phyloP scores from a whole-genome alignment of 64 coral and sea anemone species.

The Cladopsammia gracilis region DNA sequence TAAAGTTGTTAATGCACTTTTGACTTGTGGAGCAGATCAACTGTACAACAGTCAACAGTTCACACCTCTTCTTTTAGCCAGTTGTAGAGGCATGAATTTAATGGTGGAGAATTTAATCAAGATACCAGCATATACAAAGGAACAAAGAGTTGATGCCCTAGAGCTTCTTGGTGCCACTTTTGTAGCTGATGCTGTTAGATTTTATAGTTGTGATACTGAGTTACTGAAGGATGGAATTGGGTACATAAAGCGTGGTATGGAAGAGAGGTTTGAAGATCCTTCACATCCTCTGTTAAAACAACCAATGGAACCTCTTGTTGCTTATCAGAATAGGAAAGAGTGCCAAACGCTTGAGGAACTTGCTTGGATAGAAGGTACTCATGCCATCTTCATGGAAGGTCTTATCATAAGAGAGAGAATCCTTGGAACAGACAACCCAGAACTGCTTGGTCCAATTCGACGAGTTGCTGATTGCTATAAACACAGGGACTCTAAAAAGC shows the following conservation, averaged over 20 bases:
- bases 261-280: conserved; percentile 16
- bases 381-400: conserved; percentile 73
- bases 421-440: conserved; percentile 43
- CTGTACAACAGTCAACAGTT: conserved; percentile 55
- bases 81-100: conserved; percentile 61
- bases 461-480: too few species aligned
- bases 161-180: conserved; percentile 82
- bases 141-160: conserved; percentile 55
- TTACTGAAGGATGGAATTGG: conserved; percentile 1
- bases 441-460: conserved; percentile 67
- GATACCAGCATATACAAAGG: conserved; percentile 16
- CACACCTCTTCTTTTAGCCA: conserved; percentile 65
- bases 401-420: conserved; percentile 77
- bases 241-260: conserved; percentile 63
- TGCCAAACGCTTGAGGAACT: conserved; percentile 65
- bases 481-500: too few species aligned
- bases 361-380: conserved; percentile 1
- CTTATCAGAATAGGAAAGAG: conserved; percentile 71
- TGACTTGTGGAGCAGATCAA: conserved; percentile 15
- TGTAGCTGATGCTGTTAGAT: conserved; percentile 53
- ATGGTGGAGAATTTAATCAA: conserved; percentile 73
- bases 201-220: conserved; percentile 46
- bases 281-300: conserved; percentile 21
- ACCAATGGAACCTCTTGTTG: conserved; percentile 24
- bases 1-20: conserved; percentile 54